Conservation (phyloP, 2,888 invertebrate species). For the Marasmarcha lunaedactyla region DNA sequence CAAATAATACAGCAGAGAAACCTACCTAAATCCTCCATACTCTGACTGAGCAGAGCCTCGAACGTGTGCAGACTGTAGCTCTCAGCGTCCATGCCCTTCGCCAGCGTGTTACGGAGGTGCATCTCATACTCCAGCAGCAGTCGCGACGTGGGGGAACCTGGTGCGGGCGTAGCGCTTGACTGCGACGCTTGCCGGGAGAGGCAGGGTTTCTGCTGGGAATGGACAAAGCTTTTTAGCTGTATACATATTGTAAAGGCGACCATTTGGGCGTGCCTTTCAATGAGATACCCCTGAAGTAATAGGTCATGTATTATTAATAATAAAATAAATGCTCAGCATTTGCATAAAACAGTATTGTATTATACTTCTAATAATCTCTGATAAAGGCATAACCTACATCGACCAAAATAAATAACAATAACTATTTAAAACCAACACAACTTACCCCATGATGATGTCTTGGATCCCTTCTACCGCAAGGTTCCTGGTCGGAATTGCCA, state of each 20-base stretch:
- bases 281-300: too few species aligned
- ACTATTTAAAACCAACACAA: too few species aligned
- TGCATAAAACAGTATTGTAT: too few species aligned
- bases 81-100: slow-evolving; percentile 95
- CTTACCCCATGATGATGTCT: slow-evolving; percentile 74
- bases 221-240: too few species aligned
- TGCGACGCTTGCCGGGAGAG: slow-evolving; percentile 66
- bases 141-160: slow-evolving; percentile 86
- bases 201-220: slow-evolving; percentile 44
- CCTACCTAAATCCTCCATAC: slow-evolving; percentile 96
- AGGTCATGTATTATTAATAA: slow-evolving; percentile 15
- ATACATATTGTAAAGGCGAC: too few species aligned
- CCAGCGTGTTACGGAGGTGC: slow-evolving; percentile 91
- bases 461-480: slow-evolving; percentile 71
- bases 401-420: too few species aligned
- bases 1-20: too few species aligned
- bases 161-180: slow-evolving; percentile 79
- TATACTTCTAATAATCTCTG: too few species aligned
- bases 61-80: slow-evolving; percentile 95
- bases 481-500: slow-evolving; percentile 90
- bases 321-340: not conserved
- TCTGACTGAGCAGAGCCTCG: slow-evolving; percentile 91
- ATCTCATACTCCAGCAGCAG: slow-evolving; percentile 92
- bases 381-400: too few species aligned
- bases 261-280: too few species aligned